phyloP scores from a whole-genome alignment of 2,888 invertebrate species.

The Allygus modestus region DNA sequence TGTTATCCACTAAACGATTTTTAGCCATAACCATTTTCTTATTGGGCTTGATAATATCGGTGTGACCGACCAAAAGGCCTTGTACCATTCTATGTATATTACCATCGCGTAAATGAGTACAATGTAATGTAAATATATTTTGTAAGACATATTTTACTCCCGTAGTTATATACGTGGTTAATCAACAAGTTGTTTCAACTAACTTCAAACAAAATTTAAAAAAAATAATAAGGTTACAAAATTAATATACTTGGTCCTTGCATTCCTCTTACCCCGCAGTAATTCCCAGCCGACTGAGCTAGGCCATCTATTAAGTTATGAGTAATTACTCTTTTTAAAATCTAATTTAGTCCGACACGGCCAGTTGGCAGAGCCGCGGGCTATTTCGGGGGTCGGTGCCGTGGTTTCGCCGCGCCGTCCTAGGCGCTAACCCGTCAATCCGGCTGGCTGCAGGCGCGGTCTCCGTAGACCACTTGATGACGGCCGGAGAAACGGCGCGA shows the following conservation, averaged over 20 bases:
- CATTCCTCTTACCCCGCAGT: neutral
- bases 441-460: neutral
- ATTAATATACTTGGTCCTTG: neutral
- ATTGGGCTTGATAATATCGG: too few relatives aligned
- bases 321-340: slow-evolving; percentile 30
- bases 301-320: slow-evolving; percentile 29
- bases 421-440: slow-evolving; percentile 18
- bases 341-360: slow-evolving; percentile 35
- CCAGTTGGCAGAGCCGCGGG: slow-evolving; percentile 16
- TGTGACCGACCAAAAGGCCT: too few relatives aligned
- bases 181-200: too few relatives aligned
- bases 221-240: too few relatives aligned
- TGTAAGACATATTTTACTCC: too few relatives aligned
- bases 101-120: too few relatives aligned
- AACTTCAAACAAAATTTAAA: too few relatives aligned
- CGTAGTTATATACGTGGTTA: too few relatives aligned
- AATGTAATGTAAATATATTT: too few relatives aligned
- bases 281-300: neutral
- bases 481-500: slow-evolving; percentile 32
- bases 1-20: too few relatives aligned
- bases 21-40: too few relatives aligned
- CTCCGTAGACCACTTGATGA: neutral
- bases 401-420: neutral
- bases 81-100: too few relatives aligned
- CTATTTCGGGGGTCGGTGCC: neutral